These are phyloP conservation scores for Marmota monax DNA, from an alignment of 2,113 vertebrate genomes.

Conservation along the genomic window DNA sequence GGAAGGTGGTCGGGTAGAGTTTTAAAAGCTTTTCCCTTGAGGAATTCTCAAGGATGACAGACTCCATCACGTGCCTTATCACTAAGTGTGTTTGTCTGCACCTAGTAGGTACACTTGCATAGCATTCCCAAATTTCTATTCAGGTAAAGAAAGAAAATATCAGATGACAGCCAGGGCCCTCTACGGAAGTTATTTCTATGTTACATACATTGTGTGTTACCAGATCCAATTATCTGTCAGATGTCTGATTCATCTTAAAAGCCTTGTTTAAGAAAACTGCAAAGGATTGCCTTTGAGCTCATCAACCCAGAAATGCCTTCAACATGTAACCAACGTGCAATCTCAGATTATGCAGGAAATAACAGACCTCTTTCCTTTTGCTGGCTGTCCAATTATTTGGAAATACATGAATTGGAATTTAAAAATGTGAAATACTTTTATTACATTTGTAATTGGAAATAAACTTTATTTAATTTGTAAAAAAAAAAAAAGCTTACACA, in stretches of 20 bases:
- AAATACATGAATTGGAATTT: background rate
- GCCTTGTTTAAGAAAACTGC: background rate
- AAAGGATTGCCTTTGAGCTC: background rate
- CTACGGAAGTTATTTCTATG: background rate
- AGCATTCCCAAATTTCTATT: background rate
- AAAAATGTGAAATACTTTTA: background rate
- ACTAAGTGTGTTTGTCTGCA: background rate
- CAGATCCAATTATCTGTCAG: background rate
- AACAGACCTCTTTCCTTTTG: background rate
- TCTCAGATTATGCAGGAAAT: background rate
- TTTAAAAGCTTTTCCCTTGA: background rate
- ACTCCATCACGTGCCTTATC: background rate
- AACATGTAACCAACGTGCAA: background rate
- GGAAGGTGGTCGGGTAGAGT: background rate
- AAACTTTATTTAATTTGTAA: background rate
- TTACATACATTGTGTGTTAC: background rate
- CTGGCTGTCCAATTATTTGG: background rate
- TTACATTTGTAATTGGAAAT: background rate
- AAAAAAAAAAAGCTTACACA: background rate
- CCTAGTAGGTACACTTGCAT: rapidly evolving
- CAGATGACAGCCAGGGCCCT: background rate
- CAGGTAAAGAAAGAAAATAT: background rate
- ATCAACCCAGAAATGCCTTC: background rate
- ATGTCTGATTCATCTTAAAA: background rate
- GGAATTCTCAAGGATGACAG: background rate